Base-by-base conservation (phyloP, 2,888 invertebrate genomes). In the Zelleria hepariella region DNA sequence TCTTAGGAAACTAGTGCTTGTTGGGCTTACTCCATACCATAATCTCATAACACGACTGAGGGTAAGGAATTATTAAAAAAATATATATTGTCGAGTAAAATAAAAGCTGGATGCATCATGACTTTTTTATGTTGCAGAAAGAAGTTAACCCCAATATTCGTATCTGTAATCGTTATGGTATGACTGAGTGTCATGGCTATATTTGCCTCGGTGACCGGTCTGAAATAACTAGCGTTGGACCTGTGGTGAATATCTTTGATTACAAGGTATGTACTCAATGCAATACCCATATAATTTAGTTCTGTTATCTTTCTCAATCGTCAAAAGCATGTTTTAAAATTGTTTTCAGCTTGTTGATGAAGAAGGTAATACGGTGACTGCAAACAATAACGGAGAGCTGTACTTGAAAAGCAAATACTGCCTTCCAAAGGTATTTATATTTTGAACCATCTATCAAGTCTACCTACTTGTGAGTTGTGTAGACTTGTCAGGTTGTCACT, bases 111-210 rank as follows among this genome's bases (percentile, higher is more conserved):
- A n/a, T n/a, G n/a, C n/a, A n/a, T n/a, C n/a, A n/a, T n/a, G n/a
- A n/a, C n/a, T n/a, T n/a, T n/a, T n/a, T 25, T n/a, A n/a, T 26
- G 20, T 54, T 54, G 10, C 26, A 54, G 54, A 24, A 21, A 21
- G 24, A 26, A 26, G 15, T 54, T 4, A 24, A 8, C 3, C 21
- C 54, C n/a, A 25, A 26, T 7, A 24, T 24, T 4, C n/a, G 15
- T 10, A 26, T 54, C 15, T 26, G 3, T 1, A 54, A 54, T 18
- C 25, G 25, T 10, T 54, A 54, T 7, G 54, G 54, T 15, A 54
- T 54, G 54, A 54, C 54, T 2, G 54, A 54, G 25, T 24, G 25
- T 54, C 54, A 54, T 25, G 54, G 54, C 54, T 54, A n/a, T 25
- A 10, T 54, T 15, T 54, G 54, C 23, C 25, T 26, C 4, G 54